phyloP scores from a whole-genome alignment of 2,113 vertebrate genomes.

The Anhinga anhinga region DNA sequence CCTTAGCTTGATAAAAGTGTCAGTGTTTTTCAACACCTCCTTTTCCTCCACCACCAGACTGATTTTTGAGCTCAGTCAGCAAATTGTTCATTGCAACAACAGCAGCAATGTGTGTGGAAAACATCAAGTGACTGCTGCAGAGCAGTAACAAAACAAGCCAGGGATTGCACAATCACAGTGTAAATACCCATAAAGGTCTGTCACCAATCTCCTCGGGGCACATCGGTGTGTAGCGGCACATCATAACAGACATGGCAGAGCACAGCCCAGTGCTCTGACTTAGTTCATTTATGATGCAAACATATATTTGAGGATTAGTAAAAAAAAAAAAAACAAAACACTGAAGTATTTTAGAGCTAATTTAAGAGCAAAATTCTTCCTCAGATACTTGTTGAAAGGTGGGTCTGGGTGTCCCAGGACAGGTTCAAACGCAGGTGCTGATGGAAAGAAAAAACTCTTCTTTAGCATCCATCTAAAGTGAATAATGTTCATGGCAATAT shows the following conservation, averaged over 20 bases:
- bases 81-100: neutral
- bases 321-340: neutral
- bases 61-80: neutral
- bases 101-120: neutral
- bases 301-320: neutral
- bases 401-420: neutral
- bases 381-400: neutral
- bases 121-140: neutral
- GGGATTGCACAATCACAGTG: neutral
- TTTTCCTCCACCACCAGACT: neutral
- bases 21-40: neutral
- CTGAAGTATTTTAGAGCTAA: neutral
- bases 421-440: neutral
- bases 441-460: neutral
- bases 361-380: neutral
- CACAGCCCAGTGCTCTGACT: neutral
- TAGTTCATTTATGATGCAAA: neutral
- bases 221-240: fast-evolving
- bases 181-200: neutral
- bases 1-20: neutral
- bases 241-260: neutral
- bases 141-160: neutral
- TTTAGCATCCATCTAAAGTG: neutral
- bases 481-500: neutral
- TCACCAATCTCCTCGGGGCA: fast-evolving